These are phyloP conservation scores for Neodontobutis hainanensis DNA, from an alignment of 2,113 vertebrate species.

Conservation along the genomic window DNA sequence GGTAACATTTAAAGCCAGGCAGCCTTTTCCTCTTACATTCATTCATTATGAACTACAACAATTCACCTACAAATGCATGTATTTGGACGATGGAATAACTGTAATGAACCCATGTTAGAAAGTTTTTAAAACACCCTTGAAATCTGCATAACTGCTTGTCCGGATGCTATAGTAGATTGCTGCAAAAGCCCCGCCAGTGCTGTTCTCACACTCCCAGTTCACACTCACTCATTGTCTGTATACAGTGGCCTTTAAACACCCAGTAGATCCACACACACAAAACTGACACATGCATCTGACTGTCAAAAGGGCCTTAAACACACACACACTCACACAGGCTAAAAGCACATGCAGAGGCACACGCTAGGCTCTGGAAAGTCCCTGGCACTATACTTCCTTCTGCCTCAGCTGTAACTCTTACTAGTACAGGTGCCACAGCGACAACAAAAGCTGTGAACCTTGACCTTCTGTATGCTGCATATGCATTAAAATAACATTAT, in stretches of 20 bases:
- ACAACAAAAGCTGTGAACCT: conserved; percentile 15
- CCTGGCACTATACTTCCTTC: conserved; percentile 52
- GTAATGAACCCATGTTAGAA: too few relatives aligned
- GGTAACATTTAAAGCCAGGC: too few relatives aligned
- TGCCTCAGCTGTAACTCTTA: conserved; percentile 43
- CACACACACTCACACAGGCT: conserved; percentile 2
- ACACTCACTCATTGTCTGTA: conserved; percentile 18
- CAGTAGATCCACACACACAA: conserved; percentile 38
- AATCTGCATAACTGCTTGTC: background rate
- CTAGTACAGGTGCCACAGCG: conserved; percentile 44
- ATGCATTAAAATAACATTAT: background rate
- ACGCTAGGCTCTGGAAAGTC: conserved; percentile 65
- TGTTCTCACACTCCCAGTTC: conserved; percentile 27
- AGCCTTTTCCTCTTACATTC: too few relatives aligned
- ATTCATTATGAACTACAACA: too few relatives aligned
- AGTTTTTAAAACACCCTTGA: too few relatives aligned
- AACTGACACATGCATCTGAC: conserved; percentile 35
- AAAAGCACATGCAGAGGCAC: background rate
- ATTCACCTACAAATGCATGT: too few relatives aligned
- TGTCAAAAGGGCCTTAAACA: conserved; percentile 14
- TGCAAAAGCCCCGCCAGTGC: conserved; percentile 7
- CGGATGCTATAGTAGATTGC: background rate
- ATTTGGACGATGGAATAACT: too few relatives aligned
- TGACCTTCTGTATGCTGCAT: background rate
- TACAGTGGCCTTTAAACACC: conserved; percentile 34